Conservation (phyloP, 2,888 invertebrate species). For the Zygogramma bicolorata region DNA sequence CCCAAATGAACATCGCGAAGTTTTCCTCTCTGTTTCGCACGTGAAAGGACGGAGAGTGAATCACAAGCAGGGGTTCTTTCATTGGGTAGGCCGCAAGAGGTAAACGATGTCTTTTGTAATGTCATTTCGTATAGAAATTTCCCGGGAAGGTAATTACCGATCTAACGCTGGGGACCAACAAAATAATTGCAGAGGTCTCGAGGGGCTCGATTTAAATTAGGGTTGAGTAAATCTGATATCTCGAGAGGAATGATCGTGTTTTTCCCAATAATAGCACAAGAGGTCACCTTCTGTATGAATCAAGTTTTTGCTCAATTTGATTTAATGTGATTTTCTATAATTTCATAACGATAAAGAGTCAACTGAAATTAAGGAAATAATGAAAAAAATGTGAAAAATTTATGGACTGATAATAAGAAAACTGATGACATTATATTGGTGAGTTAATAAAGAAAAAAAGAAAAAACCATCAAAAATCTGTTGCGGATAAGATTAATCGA, state of each 20-base stretch:
- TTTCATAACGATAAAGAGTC: no score
- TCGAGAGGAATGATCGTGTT: not conserved
- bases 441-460: no score
- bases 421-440: no score
- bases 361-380: no score
- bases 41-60: not conserved
- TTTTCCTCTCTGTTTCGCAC: not conserved
- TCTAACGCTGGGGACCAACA: slow-evolving; percentile 1
- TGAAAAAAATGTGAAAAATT: no score
- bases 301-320: no score
- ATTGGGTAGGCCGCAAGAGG: not conserved
- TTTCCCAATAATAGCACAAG: no score
- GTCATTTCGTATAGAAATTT: not conserved
- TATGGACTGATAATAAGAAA: no score
- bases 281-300: no score
- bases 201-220: not conserved
- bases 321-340: no score
- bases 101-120: slow-evolving; percentile 9
- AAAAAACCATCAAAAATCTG: no score
- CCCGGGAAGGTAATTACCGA: slow-evolving; percentile 2
- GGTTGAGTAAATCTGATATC: not conserved
- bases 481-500: no score
- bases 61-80: not conserved
- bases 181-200: slow-evolving; percentile 1
- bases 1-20: slow-evolving; percentile 8